These are phyloP conservation scores for Salpingus planirostris DNA, from an alignment of 2,888 invertebrate genomes.

Conservation along the genomic window DNA sequence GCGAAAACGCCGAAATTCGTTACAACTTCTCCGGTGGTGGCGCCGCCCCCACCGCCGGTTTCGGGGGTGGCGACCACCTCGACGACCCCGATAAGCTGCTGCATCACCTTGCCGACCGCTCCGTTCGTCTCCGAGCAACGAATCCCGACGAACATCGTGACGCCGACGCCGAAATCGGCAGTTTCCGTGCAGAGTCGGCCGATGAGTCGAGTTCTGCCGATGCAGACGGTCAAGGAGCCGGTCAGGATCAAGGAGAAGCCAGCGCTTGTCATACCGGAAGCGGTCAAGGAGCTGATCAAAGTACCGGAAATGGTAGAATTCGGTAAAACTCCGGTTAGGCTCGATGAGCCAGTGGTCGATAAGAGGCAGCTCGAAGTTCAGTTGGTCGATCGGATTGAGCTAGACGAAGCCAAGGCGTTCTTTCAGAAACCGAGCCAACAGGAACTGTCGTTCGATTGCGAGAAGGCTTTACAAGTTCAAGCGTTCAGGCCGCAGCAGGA, in stretches of 20 bases:
- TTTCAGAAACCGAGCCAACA: not conserved
- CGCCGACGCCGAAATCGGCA: conserved; percentile 50
- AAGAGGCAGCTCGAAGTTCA: not conserved
- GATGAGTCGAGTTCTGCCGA: conserved; percentile 69
- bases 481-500: conserved; percentile 3
- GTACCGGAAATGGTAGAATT: not conserved
- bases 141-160: conserved; percentile 64
- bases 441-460: not conserved
- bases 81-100: conserved; percentile 45
- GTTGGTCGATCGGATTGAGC: not conserved
- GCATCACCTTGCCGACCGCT: conserved; percentile 54
- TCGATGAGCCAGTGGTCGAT: not conserved
- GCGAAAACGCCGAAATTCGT: not conserved
- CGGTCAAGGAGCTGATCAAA: conserved; percentile 4
- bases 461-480: too few relatives aligned
- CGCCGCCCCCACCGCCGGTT: not conserved
- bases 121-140: conserved; percentile 47
- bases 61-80: conserved; percentile 21
- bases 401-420: not conserved
- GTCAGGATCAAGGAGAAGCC: conserved; percentile 8
- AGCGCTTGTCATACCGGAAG: too few relatives aligned
- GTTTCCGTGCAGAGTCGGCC: conserved; percentile 47
- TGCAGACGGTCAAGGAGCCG: conserved; percentile 56
- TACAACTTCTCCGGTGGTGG: not conserved
- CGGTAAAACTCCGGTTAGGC: not conserved